Base-by-base conservation (phyloP, 2,797 vertebrate species). In the Catharus ustulatus region DNA sequence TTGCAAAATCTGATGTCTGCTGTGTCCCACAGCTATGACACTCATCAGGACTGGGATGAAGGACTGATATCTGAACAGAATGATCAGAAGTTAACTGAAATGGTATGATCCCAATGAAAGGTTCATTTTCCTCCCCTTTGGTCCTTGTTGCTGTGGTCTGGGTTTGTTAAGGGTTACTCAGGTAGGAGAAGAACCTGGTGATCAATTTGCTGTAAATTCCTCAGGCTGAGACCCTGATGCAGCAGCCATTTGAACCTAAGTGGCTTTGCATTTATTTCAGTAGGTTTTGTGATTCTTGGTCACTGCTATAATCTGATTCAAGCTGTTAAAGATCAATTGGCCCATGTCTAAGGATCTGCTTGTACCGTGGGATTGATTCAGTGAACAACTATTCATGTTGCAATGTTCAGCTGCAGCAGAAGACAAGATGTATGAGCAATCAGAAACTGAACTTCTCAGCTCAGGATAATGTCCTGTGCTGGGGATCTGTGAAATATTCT, bases 1-100 rank as follows among this genome's bases (percentile, higher is more conserved):
- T 59, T 30, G 11, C 42, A 57, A 42, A 66, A 46, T 1, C 0
- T 2, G 4, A 2, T 20, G 20, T 21, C 30, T 72, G 1, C 0
- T 85, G 49, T 27, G 6, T 29, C 24, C 22, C 22, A 9, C 42
- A 55, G 66, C 66, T 43, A 1, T 7, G 51, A 4, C 4, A 7
- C 40, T 72, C 4, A 0, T 15, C 61, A 48, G 54, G 48, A 9
- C 36, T 27, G 34, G 19, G 38, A 32, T 46, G 51, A 40, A 67
- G 26, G 13, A 40, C 9, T 15, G 26, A 38, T 17, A 40, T 69
- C 3, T 7, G 15, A 79, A 64, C 10, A 62, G 27, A 14, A 16
- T 19, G 4, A 18, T 10, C 40, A 48, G 9, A 75, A 85, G 0
- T 51, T 49, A 58, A 62, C 15, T 20, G 52, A 75, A 83, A 61